Evolutionary conservation across 2,888 invertebrate species (phyloP), one percentile per base, ranked within the genome.

Genomic region (Bellardia pandia): DNA sequence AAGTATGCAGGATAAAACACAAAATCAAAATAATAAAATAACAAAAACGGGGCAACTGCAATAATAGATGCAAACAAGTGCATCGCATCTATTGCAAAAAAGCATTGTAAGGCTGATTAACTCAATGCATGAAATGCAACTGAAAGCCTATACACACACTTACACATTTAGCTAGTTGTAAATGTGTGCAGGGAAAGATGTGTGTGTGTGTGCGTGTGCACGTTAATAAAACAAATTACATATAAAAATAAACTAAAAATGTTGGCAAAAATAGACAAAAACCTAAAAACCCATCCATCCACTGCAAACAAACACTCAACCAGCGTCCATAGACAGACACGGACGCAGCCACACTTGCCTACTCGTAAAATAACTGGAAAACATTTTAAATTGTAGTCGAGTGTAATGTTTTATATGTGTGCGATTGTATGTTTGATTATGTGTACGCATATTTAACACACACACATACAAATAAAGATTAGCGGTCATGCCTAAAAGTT

Each of bases 61-160:
- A 85, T 80, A 86, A 79, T 79, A 84, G 69, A 83, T 69, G 79
- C 83, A 83, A 76, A 80, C 78, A 84, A 80, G 71, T 79, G 76
- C 78, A 85, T 77, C 69, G 75, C 68, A 75, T 66, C 78, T 66
- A 78, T 84, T 74, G 51, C 23, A 72, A 56, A 23, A 42, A 53
- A 42, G n/a, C 2, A 71, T 84, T 86, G 87, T 84, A 85, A 81
- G 87, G 87, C 81, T 88, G 88, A 88, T 88, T 88, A 88, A 88
- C 87, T 86, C 79, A 86, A 76, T 83, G 79, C 66, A 77, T 78
- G 37, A 81, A 87, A 87, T 85, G 66, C 75, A 85, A 76, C 66
- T 69, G 60, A 69, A 86, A 74, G 76, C 77, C 72, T 76, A 77
- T 30, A 68, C 51, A 85, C 89, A 90, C 90, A 90, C 74, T 72